Base-by-base conservation (phyloP, 2,888 invertebrate species). In the Campaea margaritaria region DNA sequence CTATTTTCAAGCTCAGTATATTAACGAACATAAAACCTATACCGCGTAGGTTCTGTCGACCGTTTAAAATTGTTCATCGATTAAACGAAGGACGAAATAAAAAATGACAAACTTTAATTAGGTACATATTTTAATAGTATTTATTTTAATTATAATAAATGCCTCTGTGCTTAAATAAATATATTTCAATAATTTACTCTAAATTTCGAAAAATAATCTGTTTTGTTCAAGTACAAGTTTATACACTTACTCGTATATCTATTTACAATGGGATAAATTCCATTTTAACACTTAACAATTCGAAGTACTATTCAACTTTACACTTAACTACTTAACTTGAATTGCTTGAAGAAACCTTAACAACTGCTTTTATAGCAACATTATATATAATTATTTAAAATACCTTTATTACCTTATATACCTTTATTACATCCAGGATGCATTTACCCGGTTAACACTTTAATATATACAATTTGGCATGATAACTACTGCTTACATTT, bases 141-240 rank as follows among this genome's bases (percentile, higher is more conserved):
- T 45, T 57, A 56, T 54, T 41, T 69, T 71, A 76, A 63, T 81
- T 41, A 70, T 71, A 76, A 63, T 81, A 81, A 81, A 81, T 81
- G 82, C 82, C 75, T 81, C 75, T 72, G 68, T 73, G 74, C 72
- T 76, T 31, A 31, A 31, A 31, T 31, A 31, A 31, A 9, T 10
- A 31, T 31, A 7, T 1, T 31, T 31, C n/a, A 13, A 45, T 15
- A 54, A 43, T 11, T 2, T 42, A 62, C 13, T 16, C 27, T 28
- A 44, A n/a, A 15, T 56, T 21, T 52, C 38, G 44, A 39, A 58
- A 43, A 15, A 34, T 16, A 13, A 47, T 15, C 51, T 73, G 73
- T 69, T 71, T 69, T 67, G 46, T 65, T 68, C 57, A 58, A 47
- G 13, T 39, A 39, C 46, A 39, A n/a, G 14, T 45, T 2, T 28